These are phyloP conservation scores for Columba janthina DNA, from an alignment of 2,113 vertebrate genomes.

Conservation along the genomic window DNA sequence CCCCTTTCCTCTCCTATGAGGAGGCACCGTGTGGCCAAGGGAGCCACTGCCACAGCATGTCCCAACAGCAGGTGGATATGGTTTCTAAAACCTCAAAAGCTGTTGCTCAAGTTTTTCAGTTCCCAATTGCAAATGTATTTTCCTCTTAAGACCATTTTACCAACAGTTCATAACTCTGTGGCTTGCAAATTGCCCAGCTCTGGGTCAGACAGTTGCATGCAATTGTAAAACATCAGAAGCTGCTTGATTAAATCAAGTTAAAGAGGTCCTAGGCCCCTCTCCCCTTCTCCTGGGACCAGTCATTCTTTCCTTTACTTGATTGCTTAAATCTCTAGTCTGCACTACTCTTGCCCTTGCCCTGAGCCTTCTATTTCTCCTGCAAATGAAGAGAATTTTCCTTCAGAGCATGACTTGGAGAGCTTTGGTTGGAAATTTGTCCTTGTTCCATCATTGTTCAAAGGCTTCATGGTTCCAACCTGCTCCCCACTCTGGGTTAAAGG, in stretches of 20 bases:
- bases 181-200: background rate
- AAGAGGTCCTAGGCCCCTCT: background rate
- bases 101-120: background rate
- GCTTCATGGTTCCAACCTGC: background rate
- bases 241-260: background rate
- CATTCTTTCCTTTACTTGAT: constrained; percentile 1
- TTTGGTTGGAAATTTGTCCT: constrained; percentile 10
- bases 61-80: background rate
- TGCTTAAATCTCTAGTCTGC: background rate
- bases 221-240: background rate
- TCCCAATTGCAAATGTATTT: background rate
- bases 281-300: background rate
- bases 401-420: background rate
- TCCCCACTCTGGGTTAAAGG: background rate
- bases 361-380: background rate
- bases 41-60: background rate
- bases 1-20: background rate
- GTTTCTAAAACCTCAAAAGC: background rate
- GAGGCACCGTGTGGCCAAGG: background rate
- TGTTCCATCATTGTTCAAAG: constrained; percentile 24
- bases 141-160: background rate
- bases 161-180: background rate
- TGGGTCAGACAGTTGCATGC: background rate
- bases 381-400: constrained; percentile 41
- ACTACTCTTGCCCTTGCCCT: background rate